These are phyloP conservation scores for Phataginus tricuspis DNA, from an alignment of 2,797 vertebrate genomes.

Conservation along the genomic window DNA sequence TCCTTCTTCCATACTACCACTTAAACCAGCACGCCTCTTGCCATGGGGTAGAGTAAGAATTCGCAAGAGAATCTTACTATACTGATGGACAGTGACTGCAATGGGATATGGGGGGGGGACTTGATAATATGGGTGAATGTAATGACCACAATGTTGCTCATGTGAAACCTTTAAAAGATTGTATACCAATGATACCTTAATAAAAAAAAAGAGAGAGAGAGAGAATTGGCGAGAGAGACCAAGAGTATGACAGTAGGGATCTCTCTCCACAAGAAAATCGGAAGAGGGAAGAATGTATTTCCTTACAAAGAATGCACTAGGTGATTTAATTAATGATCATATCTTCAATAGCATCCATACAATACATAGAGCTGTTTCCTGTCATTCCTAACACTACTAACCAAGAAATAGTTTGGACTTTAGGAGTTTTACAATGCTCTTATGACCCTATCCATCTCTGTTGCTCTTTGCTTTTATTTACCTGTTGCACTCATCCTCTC, in stretches of 20 bases:
- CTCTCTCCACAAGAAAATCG: background rate
- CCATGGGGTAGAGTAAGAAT: background rate
- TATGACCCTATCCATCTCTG: background rate
- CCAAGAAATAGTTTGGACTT: background rate
- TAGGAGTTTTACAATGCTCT: background rate
- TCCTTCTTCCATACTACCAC: background rate
- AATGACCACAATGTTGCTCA: too few species aligned
- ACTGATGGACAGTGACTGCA: too few species aligned
- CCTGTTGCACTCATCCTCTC: background rate
- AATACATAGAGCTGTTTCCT: background rate
- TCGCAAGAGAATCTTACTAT: background rate
- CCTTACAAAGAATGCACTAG: background rate
- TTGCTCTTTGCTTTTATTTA: background rate
- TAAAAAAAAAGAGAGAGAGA: too few species aligned
- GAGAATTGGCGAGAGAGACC: background rate
- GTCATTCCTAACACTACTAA: background rate
- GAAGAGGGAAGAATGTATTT: background rate
- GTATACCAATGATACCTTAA: too few species aligned
- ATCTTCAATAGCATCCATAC: background rate
- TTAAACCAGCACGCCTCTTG: background rate
- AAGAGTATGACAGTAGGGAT: background rate
- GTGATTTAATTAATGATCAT: background rate
- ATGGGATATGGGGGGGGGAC: too few species aligned
- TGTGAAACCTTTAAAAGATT: too few species aligned
- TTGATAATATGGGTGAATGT: too few species aligned